Base-by-base conservation (phyloP, 2,888 invertebrate genomes). In the Drosophila anomelani region DNA sequence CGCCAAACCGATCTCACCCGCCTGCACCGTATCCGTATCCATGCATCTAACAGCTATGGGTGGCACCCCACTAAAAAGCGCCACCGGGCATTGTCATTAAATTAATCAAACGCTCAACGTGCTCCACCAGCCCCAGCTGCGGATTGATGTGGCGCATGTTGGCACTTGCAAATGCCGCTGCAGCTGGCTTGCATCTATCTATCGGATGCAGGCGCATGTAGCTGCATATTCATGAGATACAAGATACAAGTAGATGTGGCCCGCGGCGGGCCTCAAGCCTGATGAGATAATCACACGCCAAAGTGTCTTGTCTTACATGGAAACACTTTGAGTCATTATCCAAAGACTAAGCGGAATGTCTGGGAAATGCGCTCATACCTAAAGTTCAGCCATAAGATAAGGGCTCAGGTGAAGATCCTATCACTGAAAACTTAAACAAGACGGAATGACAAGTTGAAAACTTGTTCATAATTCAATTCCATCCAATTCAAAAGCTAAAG, bases 61-160 rank as follows among this genome's bases (percentile, higher is more conserved):
- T 49, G 49, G 60, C 69, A 78, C 63, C 60, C 43, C 77, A 71
- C 70, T 63, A 62, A 58, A 72, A 68, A 57, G 57, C 69, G 81
- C 88, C 84, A 67, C 64, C 75, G 74, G 88, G 81, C 81, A 85
- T 79, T 79, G 81, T 86, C 81, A 84, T 86, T 88, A 88, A 88
- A 84, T 88, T 84, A 84, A 84, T 85, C 88, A 84, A 84, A 62
- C 86, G 86, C 69, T 83, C 75, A 82, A 84, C 81, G 63, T 83
- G 86, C 81, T 36, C 26, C 41, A 36, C 34, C 47, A 38, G 75
- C 57, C 69, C 49, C 63, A 67, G 54, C 43, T 47, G 57, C 66
- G 41, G 57, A 75, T 66, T 73, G 73, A 75, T 75, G 68, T 64
- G 72, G 82, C 85, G 80, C 82, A 77, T 87, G 88, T 85, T 75